phyloP scores from a whole-genome alignment of 2,113 vertebrate genomes.

The Oceanites oceanicus region DNA sequence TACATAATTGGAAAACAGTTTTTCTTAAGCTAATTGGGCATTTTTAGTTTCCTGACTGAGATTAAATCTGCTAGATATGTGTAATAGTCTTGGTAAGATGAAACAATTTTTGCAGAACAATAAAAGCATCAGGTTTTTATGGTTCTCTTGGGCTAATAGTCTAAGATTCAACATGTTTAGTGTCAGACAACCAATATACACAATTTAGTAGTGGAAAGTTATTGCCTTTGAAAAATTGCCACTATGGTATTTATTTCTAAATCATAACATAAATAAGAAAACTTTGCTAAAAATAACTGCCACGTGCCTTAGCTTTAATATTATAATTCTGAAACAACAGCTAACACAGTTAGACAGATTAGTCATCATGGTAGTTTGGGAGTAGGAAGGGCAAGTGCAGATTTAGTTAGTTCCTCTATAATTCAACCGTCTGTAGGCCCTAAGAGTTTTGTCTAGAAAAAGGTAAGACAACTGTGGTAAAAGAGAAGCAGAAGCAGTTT shows the following conservation, averaged over 20 bases:
- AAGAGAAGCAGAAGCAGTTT: background rate
- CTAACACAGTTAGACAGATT: background rate
- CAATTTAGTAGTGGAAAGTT: background rate
- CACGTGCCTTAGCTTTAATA: background rate
- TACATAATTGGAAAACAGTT: background rate
- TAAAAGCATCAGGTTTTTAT: background rate
- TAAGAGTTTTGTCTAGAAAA: background rate
- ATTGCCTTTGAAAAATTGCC: background rate
- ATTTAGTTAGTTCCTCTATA: background rate
- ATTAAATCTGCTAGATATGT: background rate
- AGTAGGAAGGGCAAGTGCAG: background rate
- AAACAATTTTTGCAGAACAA: conserved; percentile 3
- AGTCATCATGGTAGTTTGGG: background rate
- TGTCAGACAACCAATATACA: conserved; percentile 14
- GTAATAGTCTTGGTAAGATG: background rate
- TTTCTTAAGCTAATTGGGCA: background rate
- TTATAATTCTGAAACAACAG: background rate
- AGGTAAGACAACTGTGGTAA: background rate
- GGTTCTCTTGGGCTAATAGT: background rate
- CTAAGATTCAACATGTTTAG: background rate
- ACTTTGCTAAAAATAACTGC: background rate
- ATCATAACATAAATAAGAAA: background rate
- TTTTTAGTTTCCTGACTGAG: background rate
- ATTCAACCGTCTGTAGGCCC: background rate
- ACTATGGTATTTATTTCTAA: background rate